Evolutionary conservation across 2,888 invertebrate species (phyloP), one percentile per base, ranked within the genome.

Genomic region (Drosophila multiciliata): DNA sequence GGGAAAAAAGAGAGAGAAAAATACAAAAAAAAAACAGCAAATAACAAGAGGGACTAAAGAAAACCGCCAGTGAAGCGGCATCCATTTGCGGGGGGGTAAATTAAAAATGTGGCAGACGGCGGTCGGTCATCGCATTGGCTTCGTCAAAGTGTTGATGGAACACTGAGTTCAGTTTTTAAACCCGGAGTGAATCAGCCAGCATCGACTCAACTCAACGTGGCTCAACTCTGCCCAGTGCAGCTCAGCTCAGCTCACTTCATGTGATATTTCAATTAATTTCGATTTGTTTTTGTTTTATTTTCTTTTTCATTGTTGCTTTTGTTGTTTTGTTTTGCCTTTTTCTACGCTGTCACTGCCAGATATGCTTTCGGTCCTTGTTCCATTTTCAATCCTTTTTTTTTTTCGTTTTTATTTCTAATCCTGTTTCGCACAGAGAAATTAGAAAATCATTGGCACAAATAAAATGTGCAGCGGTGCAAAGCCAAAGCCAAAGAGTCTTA

Each of bases 391-490:
- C 29, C 29, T 29, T 29, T 29, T 48, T 6, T 17, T 49, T 15
- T 26, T 12, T 15, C 23, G 23, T 2, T 9, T 23, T 33, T 12
- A 32, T 54, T 29, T 38, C n/a, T 29, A 29, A 38, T 55, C 26
- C n/a, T 55, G 63, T 20, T 12, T n/a, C 57, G 63, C 55, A 29
- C 29, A 29, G 5, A 68, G 64, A 79, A 83, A 83, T 87, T 87
- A 87, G 85, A 87, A 85, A 85, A 85, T 87, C 85, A 85, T 87
- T 85, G 85, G 75, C 75, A 82, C 83, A 87, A 83, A 85, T 85
- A 87, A 87, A 76, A 85, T 81, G 75, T 72, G 71, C 69, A 80
- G 65, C 53, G 63, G 48, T 50, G 55, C 67, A 70, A 66, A 66
- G 36, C 45, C 23, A 49, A 36, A 53, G 79, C 74, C 35, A 64